Base-by-base conservation (phyloP, 2,113 vertebrate genomes). In the Synodontis membranacea region DNA sequence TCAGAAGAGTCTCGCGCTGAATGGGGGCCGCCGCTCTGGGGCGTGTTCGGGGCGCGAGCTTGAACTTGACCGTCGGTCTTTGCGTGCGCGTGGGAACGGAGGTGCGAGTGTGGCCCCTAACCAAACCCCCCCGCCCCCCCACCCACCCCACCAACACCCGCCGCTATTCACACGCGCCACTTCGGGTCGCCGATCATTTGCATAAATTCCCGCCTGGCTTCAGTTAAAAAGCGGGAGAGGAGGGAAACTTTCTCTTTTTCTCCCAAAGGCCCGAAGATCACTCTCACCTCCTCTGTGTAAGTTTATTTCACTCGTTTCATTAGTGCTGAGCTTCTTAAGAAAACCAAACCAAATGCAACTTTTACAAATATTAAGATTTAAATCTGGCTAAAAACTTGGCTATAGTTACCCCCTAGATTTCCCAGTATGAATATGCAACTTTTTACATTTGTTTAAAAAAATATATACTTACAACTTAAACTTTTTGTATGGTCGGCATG, bases 41-140 rank as follows among this genome's bases (percentile, higher is more conserved):
- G 80, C 87, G 52, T 37, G 58, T 74, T 91, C 85, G 89, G 87
- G 92, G 91, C 91, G 92, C 94, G 94, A 94, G 94, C 93, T 94
- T 96, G 95, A 96, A 96, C 95, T 95, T 95, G 94, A 95, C 93
- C 93, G 93, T 15, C 90, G 91, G 93, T 93, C 92, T 92, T 88
- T 39, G 50, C 68, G 83, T 74, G 50, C 83, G 66, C 83, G 83
- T 95, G 94, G 93, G 95, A 95, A 95, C 92, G 88, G 89, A 64
- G 91, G 89, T 92, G 91, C 80, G 81, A 85, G 90, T 88, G 84
- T 92, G 91, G 88, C 93, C 93, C 85, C 86, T n/a, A n/a, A n/a
- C n/a, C n/a, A n/a, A n/a, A n/a, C n/a, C n/a, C n/a, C n/a, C n/a
- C n/a, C n/a, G n/a, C n/a, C n/a, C n/a, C n/a, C n/a, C n/a, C n/a